Conservation (phyloP, 2,888 invertebrate genomes). For the Leucozona laternaria region DNA sequence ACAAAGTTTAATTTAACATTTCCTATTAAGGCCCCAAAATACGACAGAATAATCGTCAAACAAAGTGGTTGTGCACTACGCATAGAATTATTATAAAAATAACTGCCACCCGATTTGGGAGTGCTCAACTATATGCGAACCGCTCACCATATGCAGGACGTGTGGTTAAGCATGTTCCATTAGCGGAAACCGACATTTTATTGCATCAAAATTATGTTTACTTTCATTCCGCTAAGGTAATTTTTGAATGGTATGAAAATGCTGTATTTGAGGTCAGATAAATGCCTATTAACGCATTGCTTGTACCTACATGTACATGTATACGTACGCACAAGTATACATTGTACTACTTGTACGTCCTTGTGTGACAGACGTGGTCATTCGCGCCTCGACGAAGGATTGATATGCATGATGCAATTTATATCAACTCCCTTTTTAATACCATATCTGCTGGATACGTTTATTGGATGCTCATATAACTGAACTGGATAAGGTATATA, state of each 20-base stretch:
- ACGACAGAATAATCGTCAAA: conserved; percentile 33
- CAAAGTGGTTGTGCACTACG: conserved; percentile 20
- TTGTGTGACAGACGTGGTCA: conserved; percentile 46
- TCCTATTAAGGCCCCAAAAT: background rate
- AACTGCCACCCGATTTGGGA: conserved; percentile 29
- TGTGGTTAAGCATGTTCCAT: conserved; percentile 70
- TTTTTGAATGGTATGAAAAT: conserved; percentile 50
- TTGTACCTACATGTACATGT: background rate
- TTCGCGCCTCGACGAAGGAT: conserved; percentile 14
- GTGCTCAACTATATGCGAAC: background rate
- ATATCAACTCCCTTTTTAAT: conserved; percentile 35
- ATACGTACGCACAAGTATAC: too few relatives aligned
- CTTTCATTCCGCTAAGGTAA: conserved; percentile 63
- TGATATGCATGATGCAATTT: conserved; percentile 42
- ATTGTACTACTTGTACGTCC: background rate
- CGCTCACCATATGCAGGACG: conserved; percentile 58
- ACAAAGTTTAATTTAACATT: conserved; percentile 13
- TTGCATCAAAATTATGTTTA: conserved; percentile 72
- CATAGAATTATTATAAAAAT: conserved; percentile 16
- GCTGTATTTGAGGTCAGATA: conserved; percentile 70
- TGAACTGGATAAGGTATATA: background rate
- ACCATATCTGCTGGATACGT: background rate
- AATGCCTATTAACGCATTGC: conserved; percentile 71
- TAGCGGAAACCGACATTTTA: conserved; percentile 74
- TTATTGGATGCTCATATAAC: background rate